Evolutionary conservation across 2,113 vertebrate species (phyloP), one percentile per base, ranked within the genome.

Genomic region (Coreoperca whiteheadi): DNA sequence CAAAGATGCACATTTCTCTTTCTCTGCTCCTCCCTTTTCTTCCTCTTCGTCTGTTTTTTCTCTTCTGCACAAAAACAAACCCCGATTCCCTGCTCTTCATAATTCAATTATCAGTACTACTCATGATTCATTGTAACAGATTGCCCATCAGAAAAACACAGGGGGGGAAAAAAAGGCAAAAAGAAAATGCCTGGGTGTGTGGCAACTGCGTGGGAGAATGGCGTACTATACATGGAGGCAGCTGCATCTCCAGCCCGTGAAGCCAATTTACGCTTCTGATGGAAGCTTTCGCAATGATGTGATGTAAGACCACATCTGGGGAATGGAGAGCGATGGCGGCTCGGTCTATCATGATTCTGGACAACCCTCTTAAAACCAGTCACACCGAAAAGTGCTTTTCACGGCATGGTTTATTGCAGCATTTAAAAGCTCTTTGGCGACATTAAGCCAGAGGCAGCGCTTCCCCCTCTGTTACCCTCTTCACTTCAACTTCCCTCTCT

Each of bases 401-500:
- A 77, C 12, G 0, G 39, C 43, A 8, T 39, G 67, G 50, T 83
- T 81, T 73, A 85, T 88, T 30, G 15, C 66, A 51, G 32, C 28
- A 4, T 80, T 87, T 84, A 88, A 85, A 82, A 78, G 70, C 65
- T 86, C 72, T 81, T 81, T 76, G 79, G 48, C 43, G 2, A 84
- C 67, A 76, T 78, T 53, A 61, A 71, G 6, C 73, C 71, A 84
- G 48, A 74, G 63, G 54, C 78, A 53, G 28, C 28, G 0, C 74
- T 64, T 41, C 61, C 56, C 64, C 59, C 48, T 32, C 30, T 2
- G 6, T 64, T 50, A 65, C 25, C 57, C 74, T 82, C 41, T 54
- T 61, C 73, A 61, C 77, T 67, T 78, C 59, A 67, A 7, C 69
- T 39, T 73, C 34, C 25, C 46, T 70, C 66, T 64, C 30, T 88